These are phyloP conservation scores for Lagothrix lagotricha DNA, from an alignment of 2,797 vertebrate species.

Conservation along the genomic window DNA sequence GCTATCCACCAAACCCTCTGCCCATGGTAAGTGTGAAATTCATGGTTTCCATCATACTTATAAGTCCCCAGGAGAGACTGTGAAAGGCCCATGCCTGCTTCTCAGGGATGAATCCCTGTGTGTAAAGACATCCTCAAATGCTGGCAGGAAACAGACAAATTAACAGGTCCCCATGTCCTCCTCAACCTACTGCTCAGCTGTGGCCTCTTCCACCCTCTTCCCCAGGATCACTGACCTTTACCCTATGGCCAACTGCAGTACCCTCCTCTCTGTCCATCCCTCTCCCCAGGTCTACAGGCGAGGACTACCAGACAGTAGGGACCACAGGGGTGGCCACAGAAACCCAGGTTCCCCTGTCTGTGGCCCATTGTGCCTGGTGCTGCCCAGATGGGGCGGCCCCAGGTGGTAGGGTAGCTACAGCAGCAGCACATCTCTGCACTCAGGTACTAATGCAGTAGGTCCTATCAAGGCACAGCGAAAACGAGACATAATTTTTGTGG, in stretches of 20 bases:
- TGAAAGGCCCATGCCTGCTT: background rate
- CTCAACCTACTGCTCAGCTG: background rate
- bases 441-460: conserved; percentile 83
- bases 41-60: background rate
- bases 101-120: background rate
- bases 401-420: background rate
- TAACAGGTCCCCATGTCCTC: background rate
- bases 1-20: background rate
- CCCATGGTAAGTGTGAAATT: background rate
- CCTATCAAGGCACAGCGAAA: conserved; percentile 85
- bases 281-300: background rate
- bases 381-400: background rate
- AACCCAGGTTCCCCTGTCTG: background rate
- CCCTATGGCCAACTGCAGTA: background rate
- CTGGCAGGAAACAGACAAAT: background rate
- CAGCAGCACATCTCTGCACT: conserved; percentile 82
- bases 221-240: background rate
- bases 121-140: background rate
- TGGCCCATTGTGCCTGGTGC: background rate
- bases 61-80: background rate
- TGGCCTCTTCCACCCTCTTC: background rate
- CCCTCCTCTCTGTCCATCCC: background rate
- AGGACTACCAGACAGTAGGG: background rate
- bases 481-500: conserved; percentile 85
- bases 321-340: background rate